Percentiles rank a stretch among this genome's conserved stretches.
Evolutionary conservation across 2,113 vertebrate genomes (phyloP).

Genomic region (Oxyruncus cristatus): DNA sequence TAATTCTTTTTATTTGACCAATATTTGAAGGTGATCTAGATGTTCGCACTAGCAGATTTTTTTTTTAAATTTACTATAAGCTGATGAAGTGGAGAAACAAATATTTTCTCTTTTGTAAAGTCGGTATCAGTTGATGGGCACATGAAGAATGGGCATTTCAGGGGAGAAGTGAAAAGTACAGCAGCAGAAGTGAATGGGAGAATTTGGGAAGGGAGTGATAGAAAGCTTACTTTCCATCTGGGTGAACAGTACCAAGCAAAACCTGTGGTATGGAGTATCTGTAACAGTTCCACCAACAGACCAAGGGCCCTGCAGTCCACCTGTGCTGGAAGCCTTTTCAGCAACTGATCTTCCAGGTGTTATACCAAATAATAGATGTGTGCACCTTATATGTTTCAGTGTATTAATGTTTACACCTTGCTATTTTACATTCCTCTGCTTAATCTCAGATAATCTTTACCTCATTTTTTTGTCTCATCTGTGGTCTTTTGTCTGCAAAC

Average conservation of each 20-base stretch:
- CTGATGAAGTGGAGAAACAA: neutral
- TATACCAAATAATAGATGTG: neutral
- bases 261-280: no score
- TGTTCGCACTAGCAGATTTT: neutral
- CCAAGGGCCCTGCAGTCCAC: neutral
- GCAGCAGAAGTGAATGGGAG: neutral
- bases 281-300: accelerated
- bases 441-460: neutral
- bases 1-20: neutral
- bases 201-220: neutral
- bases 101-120: neutral
- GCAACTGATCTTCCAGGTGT: neutral
- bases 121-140: accelerated
- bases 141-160: neutral
- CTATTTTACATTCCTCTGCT: neutral
- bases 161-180: neutral
- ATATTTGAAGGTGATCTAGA: neutral
- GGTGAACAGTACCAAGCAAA: accelerated
- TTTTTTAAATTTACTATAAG: neutral
- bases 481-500: neutral
- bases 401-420: neutral
- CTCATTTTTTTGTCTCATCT: accelerated
- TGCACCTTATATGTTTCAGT: accelerated
- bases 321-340: neutral
- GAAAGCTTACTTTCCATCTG: neutral